Percentiles rank a stretch among this genome's conserved stretches.
phyloP scores from a whole-genome alignment of 2,113 vertebrate species.

The Alligator sinensis region DNA sequence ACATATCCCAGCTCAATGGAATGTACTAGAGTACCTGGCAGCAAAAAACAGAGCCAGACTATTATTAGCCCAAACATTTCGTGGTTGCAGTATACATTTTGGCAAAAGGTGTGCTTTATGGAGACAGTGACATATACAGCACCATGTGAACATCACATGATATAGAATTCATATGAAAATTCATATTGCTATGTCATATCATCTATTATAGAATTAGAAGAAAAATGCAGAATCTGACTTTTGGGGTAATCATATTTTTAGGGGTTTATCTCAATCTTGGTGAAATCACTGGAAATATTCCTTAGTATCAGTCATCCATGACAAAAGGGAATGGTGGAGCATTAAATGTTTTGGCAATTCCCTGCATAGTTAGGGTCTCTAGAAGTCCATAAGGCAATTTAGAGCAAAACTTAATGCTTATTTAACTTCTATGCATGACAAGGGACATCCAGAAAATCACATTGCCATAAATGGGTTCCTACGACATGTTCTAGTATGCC shows the following conservation, averaged over 20 bases:
- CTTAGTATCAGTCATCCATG: neutral
- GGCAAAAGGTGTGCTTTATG: neutral
- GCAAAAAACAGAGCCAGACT: neutral
- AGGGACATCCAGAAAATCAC: neutral
- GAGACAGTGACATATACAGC: neutral
- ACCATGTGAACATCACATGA: neutral
- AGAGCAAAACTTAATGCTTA: neutral
- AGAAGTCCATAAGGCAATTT: neutral
- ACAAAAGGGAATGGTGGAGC: neutral
- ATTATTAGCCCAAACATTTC: neutral
- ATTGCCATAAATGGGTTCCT: neutral
- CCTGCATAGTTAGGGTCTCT: neutral
- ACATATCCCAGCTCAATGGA: neutral
- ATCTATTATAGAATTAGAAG: neutral
- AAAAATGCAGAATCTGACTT: neutral
- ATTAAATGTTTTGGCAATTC: neutral
- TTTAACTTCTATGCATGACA: neutral
- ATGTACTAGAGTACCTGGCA: neutral
- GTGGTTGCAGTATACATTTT: neutral
- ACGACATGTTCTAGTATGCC: neutral
- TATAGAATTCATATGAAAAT: neutral
- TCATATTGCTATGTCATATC: neutral
- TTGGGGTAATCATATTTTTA: neutral
- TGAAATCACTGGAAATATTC: neutral
- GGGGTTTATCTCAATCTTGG: neutral